Evolutionary conservation across 2,113 vertebrate genomes (phyloP), one percentile per base, ranked within the genome.

Genomic region (Seriola rivoliana): DNA sequence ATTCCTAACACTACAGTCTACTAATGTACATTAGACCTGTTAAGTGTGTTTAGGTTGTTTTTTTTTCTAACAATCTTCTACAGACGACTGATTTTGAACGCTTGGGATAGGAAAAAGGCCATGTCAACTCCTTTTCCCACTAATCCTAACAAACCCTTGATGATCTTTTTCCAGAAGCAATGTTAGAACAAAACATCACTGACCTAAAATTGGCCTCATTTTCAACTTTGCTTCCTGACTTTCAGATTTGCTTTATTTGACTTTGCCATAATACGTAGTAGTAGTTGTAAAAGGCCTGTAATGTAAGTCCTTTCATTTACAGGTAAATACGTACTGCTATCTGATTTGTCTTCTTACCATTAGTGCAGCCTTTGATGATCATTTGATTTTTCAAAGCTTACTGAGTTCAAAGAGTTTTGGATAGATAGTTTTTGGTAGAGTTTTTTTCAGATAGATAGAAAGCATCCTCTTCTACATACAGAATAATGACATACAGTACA

Each of bases 111-210:
- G 77, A 86, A 36, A 57, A 32, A 73, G 46, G 76, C 14, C 55
- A 69, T 80, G 59, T 63, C 57, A 55, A 32, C 59, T 81, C 73
- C 65, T 65, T 82, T 89, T 81, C 44, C n/a, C 63, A 86, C 78
- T 69, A 66, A 80, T 65, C 46, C 34, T 44, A 71, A 79, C 58
- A 86, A 78, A 75, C 42, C 54, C 25, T 25, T 74, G 19, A 73
- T 80, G 82, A 92, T 52, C 29, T 63, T 80, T 85, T 89, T 84
- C 71, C 92, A 92, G 87, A 73, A 38, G 19, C 48, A 54, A 59
- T 38, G n/a, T 23, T 78, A 52, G n/a, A 63, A 73, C 36, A 74
- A 83, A 85, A 71, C 71, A 85, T 44, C 38, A 58, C 25, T 87
- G 68, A 85, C 74, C 42, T 60, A 62, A 74, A 76, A 34, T 60